These are phyloP conservation scores for Microplitis demolitor DNA, from an alignment of 1,140 invertebrate genomes.

Conservation along the genomic window DNA sequence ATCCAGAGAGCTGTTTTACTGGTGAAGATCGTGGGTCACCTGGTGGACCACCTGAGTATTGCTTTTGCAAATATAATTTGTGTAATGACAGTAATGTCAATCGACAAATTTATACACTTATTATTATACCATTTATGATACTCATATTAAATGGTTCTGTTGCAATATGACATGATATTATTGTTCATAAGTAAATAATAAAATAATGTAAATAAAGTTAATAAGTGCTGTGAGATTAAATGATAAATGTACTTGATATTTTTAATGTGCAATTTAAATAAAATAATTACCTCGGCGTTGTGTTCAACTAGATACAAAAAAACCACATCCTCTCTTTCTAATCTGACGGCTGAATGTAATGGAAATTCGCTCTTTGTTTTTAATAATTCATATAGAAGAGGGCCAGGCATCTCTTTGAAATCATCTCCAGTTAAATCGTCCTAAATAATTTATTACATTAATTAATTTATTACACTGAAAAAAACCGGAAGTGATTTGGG, in stretches of 20 bases:
- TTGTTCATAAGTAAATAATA: background rate
- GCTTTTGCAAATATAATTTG: slow-evolving; percentile 70
- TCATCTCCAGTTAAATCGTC: slow-evolving; percentile 89
- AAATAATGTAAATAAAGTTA: background rate
- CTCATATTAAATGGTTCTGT: no score
- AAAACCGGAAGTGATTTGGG: no score
- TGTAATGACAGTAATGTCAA: slow-evolving; percentile 61
- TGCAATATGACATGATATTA: background rate
- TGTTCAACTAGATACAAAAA: slow-evolving; percentile 92
- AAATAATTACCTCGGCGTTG: slow-evolving; percentile 77
- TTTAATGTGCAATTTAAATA: background rate
- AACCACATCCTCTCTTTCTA: slow-evolving; percentile 90
- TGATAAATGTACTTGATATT: background rate
- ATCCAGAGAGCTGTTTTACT: slow-evolving; percentile 69
- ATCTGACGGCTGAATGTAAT: slow-evolving; percentile 85
- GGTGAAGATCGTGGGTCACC: slow-evolving; percentile 67
- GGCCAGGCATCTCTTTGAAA: slow-evolving; percentile 90
- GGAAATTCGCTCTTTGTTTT: slow-evolving; percentile 88
- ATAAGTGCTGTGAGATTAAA: background rate
- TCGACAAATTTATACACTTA: background rate
- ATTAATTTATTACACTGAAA: no score
- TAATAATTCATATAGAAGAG: slow-evolving; percentile 86
- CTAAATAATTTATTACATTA: slow-evolving; percentile 47
- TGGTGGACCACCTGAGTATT: slow-evolving; percentile 64
- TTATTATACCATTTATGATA: background rate